These are phyloP conservation scores for Ophraella communa DNA, from an alignment of 2,888 invertebrate genomes.

Conservation along the genomic window DNA sequence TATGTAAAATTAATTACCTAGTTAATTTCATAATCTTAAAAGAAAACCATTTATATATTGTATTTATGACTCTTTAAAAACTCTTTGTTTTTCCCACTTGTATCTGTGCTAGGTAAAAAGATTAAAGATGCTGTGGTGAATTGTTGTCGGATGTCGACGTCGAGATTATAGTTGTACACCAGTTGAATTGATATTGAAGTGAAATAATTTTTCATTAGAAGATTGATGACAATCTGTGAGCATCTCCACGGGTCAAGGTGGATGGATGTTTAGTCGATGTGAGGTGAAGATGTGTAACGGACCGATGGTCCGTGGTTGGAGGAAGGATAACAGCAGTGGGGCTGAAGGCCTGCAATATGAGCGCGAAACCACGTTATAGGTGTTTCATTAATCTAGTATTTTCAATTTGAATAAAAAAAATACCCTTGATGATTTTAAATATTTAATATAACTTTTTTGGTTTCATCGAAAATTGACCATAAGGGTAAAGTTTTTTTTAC, in stretches of 20 bases:
- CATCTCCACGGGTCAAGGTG: conserved; percentile 45
- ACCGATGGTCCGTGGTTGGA: conserved; percentile 48
- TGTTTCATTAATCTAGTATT: background rate
- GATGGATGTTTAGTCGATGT: conserved; percentile 55
- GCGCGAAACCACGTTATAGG: conserved; percentile 52
- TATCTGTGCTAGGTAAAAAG: conserved; percentile 1
- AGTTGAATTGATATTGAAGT: conserved; percentile 17
- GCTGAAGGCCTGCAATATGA: conserved; percentile 57
- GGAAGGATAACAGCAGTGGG: conserved; percentile 56
- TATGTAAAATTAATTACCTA: background rate
- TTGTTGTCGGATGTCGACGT: conserved; percentile 13
- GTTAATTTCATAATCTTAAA: background rate
- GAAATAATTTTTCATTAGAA: conserved; percentile 19
- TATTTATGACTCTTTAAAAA: no score
- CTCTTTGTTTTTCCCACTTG: background rate
- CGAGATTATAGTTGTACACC: conserved; percentile 11
- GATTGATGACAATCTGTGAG: conserved; percentile 34
- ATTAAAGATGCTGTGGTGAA: conserved; percentile 8
- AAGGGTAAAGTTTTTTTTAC: background rate
- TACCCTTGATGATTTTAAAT: background rate
- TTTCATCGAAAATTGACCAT: background rate
- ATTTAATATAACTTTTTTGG: background rate
- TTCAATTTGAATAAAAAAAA: background rate
- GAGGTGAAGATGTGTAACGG: conserved; percentile 54
- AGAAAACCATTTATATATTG: background rate